Evolutionary conservation across 30 jellyfish, hydroid and myxozoan species (phyloP).

Genomic region (Pseudorhiza aurosa): DNA sequence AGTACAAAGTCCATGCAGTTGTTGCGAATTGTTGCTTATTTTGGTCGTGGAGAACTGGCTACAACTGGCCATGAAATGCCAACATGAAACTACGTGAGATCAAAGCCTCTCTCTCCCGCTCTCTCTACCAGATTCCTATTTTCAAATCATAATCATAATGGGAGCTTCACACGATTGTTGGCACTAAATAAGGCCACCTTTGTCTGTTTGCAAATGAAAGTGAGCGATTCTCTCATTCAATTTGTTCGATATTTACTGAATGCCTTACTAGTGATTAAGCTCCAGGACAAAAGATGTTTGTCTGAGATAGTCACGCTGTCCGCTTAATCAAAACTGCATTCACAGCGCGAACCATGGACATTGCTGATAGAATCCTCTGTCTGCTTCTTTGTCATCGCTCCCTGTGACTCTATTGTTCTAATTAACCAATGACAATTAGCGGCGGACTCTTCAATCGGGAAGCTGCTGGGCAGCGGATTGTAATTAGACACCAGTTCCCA

Average conservation of each 20-base stretch:
- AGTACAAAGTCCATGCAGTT: neutral
- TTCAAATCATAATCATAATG: too few relatives aligned
- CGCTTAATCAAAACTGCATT: slow-evolving; percentile 75
- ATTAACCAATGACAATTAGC: slow-evolving; percentile 77
- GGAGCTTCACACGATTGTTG: too few relatives aligned
- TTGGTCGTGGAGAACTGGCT: neutral
- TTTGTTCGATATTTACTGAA: slow-evolving; percentile 54
- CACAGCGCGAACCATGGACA: slow-evolving; percentile 25
- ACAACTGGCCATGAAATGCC: too few relatives aligned
- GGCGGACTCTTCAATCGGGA: slow-evolving; percentile 75
- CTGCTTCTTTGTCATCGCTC: slow-evolving; percentile 75
- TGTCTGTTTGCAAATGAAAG: neutral
- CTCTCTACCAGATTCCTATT: too few relatives aligned
- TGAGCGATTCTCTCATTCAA: slow-evolving; percentile 56
- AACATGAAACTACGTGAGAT: neutral
- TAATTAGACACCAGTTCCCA: slow-evolving; percentile 89
- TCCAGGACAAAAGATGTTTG: slow-evolving; percentile 63
- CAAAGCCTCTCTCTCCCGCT: neutral
- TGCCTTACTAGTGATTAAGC: slow-evolving; percentile 67
- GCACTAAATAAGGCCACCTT: neutral
- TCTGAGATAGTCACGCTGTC: slow-evolving; percentile 78
- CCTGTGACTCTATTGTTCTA: slow-evolving; percentile 81
- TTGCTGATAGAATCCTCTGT: slow-evolving; percentile 71
- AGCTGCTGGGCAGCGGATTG: slow-evolving; percentile 83
- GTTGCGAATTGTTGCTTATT: neutral